A percentile compares a stretch with the other conserved stretches of the same genome.
phyloP scores from a whole-genome alignment of 2,113 vertebrate species.

The Dasyprocta punctata region DNA sequence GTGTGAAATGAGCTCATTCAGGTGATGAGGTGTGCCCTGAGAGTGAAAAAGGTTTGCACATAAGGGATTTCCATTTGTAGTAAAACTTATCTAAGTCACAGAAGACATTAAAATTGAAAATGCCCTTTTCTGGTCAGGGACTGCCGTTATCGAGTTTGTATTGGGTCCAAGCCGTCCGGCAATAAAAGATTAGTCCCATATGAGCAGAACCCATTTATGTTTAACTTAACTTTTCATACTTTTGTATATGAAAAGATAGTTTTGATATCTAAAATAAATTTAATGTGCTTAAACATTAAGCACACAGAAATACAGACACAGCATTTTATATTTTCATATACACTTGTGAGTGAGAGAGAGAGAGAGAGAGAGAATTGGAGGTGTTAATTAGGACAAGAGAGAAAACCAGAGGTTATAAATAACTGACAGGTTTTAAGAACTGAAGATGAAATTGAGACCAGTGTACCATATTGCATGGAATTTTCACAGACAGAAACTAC shows the following conservation, averaged over 20 bases:
- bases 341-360: background rate
- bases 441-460: conserved; percentile 12
- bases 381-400: background rate
- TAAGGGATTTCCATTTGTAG: too few relatives aligned
- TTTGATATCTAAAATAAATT: conserved; percentile 7
- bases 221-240: background rate
- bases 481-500: background rate
- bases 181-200: too few relatives aligned
- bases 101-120: too few relatives aligned
- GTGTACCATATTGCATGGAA: background rate
- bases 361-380: too few relatives aligned
- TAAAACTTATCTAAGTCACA: too few relatives aligned
- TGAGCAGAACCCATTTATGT: too few relatives aligned
- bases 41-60: too few relatives aligned
- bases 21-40: too few relatives aligned
- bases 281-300: background rate
- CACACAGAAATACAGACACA: background rate
- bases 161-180: too few relatives aligned
- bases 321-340: background rate
- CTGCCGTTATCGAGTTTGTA: too few relatives aligned
- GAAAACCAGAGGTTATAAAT: background rate
- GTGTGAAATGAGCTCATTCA: too few relatives aligned
- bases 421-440: background rate
- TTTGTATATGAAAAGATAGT: background rate
- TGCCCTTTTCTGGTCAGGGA: too few relatives aligned